Base-by-base conservation (phyloP, 2,113 vertebrate species). In the Castor canadensis region DNA sequence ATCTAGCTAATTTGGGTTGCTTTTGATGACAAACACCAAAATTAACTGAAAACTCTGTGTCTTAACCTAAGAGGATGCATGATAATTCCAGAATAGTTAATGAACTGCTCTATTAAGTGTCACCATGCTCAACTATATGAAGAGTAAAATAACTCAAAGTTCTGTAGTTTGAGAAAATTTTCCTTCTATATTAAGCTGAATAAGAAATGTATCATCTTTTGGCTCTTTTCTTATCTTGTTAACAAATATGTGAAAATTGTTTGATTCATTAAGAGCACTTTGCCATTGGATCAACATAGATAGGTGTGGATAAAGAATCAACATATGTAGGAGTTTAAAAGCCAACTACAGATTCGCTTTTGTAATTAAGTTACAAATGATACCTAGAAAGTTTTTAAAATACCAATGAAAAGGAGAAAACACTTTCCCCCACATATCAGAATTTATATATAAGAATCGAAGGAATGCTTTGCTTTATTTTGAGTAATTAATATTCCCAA, bases 291-390 rank as follows among this genome's bases (percentile, higher is more conserved):
- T 85, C 28, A 86, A 83, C 20, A 87, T 19, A 66, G 40, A 58
- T 45, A 89, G 56, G 1, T 49, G 6, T 84, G 22, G 13, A 20
- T 75, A 89, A 94, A 91, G 35, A 35, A 62, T 6, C 38, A 93
- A 71, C 47, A 10, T 49, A 79, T 66, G 72, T 15, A 89, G 32
- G 35, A 87, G 52, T 67, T 66, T 30, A 49, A 69, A 40, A 89
- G 2, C 5, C 9, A 79, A 38, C 16, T 47, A 84, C 15, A 56
- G 32, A 87, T 47, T 85, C 90, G 62, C 11, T 38, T 89, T 91
- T 28, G 62, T 49, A 89, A 85, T 88, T 58, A 88, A 89, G 89
- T 87, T 35, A 90, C 45, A 87, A 58, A 69, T 69, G 17, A 58
- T n/a, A 9, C 45, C 16, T 66, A 81, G 35, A 83, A 89, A 73